A percentile compares a stretch with the other conserved stretches of the same genome.
Evolutionary conservation across 1,140 invertebrate species (phyloP).

Genomic region (Eurosta solidaginis): DNA sequence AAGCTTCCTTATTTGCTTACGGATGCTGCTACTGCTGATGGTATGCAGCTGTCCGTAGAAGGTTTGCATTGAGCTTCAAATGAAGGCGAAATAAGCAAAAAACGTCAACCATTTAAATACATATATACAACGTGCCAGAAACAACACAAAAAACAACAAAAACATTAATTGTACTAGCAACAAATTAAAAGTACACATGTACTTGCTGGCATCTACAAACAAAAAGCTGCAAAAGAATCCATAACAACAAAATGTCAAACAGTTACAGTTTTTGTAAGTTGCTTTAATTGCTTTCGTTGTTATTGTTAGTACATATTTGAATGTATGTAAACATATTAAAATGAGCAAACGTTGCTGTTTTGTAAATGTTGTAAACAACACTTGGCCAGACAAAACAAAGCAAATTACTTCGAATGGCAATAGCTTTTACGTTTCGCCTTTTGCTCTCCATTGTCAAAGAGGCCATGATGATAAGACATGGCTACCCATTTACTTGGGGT

Average conservation of each 20-base stretch:
- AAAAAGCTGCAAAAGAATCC: neutral
- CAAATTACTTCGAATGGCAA: neutral
- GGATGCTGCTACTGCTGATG: neutral
- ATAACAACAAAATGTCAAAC: slow-evolving; percentile 4
- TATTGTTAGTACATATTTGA: neutral
- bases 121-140: neutral
- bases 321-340: too few species aligned
- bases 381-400: neutral
- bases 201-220: neutral
- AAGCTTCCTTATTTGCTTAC: slow-evolving; percentile 12
- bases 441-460: neutral
- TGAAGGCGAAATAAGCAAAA: neutral
- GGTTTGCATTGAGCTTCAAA: too few species aligned
- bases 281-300: neutral
- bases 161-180: neutral
- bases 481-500: neutral
- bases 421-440: neutral
- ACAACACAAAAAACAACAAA: neutral
- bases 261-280: too few species aligned
- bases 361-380: slow-evolving; percentile 23
- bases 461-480: neutral
- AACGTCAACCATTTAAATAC: neutral
- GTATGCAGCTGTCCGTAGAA: neutral
- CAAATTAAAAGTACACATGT: neutral
- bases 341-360: slow-evolving; percentile 12